phyloP scores from a whole-genome alignment of 1,140 invertebrate genomes.

The Brachionus asplanchnoidis region DNA sequence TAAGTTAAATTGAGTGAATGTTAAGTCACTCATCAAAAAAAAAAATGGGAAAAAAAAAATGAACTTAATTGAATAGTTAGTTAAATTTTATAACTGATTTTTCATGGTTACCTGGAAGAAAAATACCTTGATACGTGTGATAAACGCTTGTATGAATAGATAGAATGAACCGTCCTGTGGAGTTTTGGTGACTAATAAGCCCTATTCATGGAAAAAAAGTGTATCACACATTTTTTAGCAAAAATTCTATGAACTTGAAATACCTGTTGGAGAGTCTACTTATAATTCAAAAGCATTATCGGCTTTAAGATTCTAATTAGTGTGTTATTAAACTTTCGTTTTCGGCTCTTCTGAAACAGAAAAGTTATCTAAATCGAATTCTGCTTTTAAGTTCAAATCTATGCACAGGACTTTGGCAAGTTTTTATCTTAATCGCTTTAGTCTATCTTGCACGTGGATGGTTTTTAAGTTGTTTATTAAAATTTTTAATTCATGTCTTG shows the following conservation, averaged over 20 bases:
- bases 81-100: not conserved
- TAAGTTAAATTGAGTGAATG: conserved; percentile 17
- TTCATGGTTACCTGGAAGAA: not conserved
- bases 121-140: conserved; percentile 11
- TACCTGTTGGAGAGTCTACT: not conserved
- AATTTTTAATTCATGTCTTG: not conserved
- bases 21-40: not conserved
- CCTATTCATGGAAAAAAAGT: conserved; percentile 3
- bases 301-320: conserved; percentile 14
- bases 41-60: not conserved
- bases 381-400: not conserved
- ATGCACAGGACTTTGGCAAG: not conserved
- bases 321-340: conserved; percentile 5
- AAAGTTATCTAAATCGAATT: not conserved
- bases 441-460: conserved; percentile 22
- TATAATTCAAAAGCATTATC: conserved; percentile 8
- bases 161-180: not conserved
- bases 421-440: conserved; percentile 34
- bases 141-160: not conserved
- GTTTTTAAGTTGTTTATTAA: conserved; percentile 27
- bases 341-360: not conserved
- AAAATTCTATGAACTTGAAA: not conserved
- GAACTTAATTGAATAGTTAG: conserved; percentile 16
- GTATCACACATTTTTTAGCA: conserved; percentile 26
- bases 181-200: conserved; percentile 21